These are phyloP conservation scores for Boloria selene DNA, from an alignment of 2,888 invertebrate genomes.

Conservation along the genomic window DNA sequence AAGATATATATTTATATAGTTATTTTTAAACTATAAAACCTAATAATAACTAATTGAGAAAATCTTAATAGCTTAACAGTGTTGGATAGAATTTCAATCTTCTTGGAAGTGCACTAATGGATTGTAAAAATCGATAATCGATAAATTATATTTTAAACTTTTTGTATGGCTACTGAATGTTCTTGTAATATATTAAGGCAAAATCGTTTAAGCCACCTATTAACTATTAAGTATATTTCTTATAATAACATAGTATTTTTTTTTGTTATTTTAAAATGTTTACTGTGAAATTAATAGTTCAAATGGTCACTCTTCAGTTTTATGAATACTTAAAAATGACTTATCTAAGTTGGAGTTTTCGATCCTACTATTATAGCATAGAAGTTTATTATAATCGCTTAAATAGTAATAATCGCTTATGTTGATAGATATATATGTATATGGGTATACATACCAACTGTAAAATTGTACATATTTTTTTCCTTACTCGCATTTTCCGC, in stretches of 20 bases:
- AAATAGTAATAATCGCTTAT: no score
- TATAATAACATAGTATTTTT: conserved; percentile 6
- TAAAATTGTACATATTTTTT: no score
- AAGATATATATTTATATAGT: no score
- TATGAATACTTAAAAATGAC: neutral
- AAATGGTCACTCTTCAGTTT: neutral
- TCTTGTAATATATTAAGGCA: neutral
- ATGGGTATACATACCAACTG: no score
- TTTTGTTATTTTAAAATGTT: neutral
- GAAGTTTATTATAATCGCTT: no score
- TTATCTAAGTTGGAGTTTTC: neutral
- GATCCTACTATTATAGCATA: no score
- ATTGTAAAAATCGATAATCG: conserved; percentile 12
- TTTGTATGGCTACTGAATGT: conserved; percentile 18
- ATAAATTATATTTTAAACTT: conserved; percentile 6
- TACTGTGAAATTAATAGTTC: neutral
- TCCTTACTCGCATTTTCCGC: no score
- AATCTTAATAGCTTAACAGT: neutral
- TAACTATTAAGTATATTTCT: neutral
- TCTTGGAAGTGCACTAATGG: neutral
- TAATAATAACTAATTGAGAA: neutral
- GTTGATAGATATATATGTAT: no score
- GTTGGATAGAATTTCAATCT: conserved; percentile 6
- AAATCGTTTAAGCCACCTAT: conserved; percentile 1
- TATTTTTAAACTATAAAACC: no score